Conservation (phyloP, 2,113 vertebrate genomes). For the Oreamnos americanus region DNA sequence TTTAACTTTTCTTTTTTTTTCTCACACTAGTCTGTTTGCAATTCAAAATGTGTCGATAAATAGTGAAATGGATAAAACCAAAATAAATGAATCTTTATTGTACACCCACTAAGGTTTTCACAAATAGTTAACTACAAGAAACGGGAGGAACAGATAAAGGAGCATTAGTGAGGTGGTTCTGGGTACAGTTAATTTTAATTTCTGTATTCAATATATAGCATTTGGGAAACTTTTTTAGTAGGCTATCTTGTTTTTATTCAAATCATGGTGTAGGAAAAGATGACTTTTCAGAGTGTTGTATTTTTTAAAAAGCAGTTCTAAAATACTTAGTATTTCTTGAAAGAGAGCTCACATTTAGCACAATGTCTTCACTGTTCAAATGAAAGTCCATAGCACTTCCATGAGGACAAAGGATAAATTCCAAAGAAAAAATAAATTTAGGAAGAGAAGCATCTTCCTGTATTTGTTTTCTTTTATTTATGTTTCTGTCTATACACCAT, state of each 20-base stretch:
- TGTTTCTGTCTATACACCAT: conserved; percentile 3
- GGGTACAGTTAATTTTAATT: neutral
- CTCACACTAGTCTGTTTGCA: neutral
- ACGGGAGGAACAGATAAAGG: neutral
- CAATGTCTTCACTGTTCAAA: neutral
- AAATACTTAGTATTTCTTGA: conserved; percentile 35
- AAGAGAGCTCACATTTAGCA: neutral
- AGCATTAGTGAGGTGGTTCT: neutral
- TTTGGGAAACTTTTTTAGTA: neutral
- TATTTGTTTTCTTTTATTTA: conserved; percentile 65
- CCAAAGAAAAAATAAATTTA: conserved; percentile 44
- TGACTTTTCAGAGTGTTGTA: neutral
- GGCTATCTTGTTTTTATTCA: neutral
- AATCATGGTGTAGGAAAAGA: neutral
- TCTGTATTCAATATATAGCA: neutral
- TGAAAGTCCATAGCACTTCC: conserved; percentile 1
- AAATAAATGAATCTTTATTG: neutral
- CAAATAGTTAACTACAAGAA: neutral
- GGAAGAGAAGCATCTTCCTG: conserved; percentile 3
- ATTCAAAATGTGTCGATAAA: neutral
- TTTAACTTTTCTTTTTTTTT: neutral
- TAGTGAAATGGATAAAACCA: neutral
- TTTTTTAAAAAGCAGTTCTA: neutral
- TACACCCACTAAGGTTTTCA: neutral
- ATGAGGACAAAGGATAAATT: conserved; percentile 22